A percentile compares a stretch with the other conserved stretches of the same genome.
phyloP scores from a whole-genome alignment of 2,113 vertebrate genomes.

The Ploceus nigricollis region DNA sequence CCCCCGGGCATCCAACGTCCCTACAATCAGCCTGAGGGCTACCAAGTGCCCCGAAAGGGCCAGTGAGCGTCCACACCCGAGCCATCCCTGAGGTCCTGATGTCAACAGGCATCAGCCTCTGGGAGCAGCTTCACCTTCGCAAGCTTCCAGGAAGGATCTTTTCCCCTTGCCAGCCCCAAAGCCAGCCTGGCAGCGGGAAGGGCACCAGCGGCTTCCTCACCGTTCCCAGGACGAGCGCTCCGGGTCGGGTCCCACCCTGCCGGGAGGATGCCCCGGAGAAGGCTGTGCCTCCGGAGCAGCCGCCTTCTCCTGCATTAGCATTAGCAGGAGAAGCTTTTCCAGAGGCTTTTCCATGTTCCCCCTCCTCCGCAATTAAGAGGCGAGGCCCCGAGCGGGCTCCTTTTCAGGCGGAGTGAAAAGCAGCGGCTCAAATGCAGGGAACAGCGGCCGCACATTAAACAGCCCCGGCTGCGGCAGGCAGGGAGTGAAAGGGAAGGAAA shows the following conservation, averaged over 20 bases:
- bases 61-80: neutral
- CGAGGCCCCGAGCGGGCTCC: neutral
- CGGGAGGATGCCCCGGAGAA: neutral
- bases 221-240: neutral
- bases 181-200: neutral
- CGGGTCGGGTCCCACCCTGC: neutral
- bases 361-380: conserved; percentile 6
- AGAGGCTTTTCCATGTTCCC: neutral
- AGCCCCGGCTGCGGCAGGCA: neutral
- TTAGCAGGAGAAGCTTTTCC: neutral
- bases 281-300: neutral
- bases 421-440: neutral
- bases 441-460: neutral
- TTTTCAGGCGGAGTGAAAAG: neutral
- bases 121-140: neutral
- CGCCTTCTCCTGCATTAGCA: neutral
- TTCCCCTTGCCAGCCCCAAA: neutral
- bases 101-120: neutral
- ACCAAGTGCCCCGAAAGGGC: neutral
- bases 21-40: neutral
- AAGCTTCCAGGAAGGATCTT: neutral
- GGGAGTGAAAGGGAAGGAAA: neutral
- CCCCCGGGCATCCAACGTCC: neutral
- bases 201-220: neutral
- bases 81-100: neutral